Evolutionary conservation across 2,888 invertebrate genomes (phyloP).

Genomic region (Mesorhabditis spiculigera): DNA sequence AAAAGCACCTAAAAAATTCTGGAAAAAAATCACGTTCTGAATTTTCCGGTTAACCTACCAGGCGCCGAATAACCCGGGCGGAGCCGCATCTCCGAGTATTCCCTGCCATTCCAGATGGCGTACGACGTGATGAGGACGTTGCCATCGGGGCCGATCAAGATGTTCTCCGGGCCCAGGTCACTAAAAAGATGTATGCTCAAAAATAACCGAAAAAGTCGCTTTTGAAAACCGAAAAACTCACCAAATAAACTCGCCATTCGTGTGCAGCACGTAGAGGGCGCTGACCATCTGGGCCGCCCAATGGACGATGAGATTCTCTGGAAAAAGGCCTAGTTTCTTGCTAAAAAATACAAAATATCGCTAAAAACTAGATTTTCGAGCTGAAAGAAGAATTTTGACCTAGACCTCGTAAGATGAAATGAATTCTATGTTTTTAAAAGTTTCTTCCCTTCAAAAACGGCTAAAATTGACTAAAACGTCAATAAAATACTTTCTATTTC

Average conservation of each 20-base stretch:
- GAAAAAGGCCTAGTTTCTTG: conserved; percentile 2
- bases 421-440: too few species aligned
- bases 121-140: conserved; percentile 78
- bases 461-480: too few species aligned
- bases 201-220: neutral
- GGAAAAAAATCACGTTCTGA: neutral
- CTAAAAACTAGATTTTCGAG: too few species aligned
- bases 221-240: neutral
- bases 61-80: conserved; percentile 31
- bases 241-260: conserved; percentile 29
- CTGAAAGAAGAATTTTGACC: neutral
- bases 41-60: conserved; percentile 9
- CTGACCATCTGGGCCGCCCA: conserved; percentile 41
- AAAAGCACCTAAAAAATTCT: neutral
- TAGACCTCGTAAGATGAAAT: neutral
- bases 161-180: conserved; percentile 30
- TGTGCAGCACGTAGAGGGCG: conserved; percentile 36
- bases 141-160: conserved; percentile 59
- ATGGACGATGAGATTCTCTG: conserved; percentile 32
- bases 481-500: too few species aligned
- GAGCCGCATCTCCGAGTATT: conserved; percentile 57
- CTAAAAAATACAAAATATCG: too few species aligned
- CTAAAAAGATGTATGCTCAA: conserved; percentile 16
- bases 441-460: too few species aligned
- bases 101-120: conserved; percentile 64